Conservation (phyloP, 2,113 vertebrate genomes). For the Centrocercus urophasianus region DNA sequence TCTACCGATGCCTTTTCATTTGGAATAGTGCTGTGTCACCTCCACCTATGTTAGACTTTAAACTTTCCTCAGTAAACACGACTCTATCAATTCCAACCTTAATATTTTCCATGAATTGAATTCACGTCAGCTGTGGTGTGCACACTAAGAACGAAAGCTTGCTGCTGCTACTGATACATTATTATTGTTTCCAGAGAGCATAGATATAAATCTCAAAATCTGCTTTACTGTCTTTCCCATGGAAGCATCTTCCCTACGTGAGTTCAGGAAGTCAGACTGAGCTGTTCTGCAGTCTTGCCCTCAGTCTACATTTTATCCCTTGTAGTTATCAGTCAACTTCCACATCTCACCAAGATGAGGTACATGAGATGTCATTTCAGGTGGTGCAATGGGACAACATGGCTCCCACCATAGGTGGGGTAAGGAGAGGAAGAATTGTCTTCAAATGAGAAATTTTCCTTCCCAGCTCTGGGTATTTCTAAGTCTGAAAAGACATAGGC, state of each 20-base stretch:
- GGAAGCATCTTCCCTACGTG: neutral
- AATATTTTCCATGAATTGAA: neutral
- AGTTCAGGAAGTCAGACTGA: fast-evolving
- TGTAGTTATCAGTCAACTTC: neutral
- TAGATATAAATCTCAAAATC: neutral
- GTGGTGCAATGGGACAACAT: no score
- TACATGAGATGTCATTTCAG: neutral
- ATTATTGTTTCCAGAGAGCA: neutral
- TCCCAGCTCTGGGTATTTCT: neutral
- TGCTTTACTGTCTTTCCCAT: neutral
- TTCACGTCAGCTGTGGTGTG: neutral
- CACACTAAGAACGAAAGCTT: neutral
- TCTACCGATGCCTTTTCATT: neutral
- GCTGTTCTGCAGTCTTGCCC: neutral
- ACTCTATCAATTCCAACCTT: neutral
- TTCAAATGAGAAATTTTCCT: neutral
- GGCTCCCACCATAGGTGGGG: no score
- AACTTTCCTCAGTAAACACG: neutral
- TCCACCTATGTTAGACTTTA: neutral
- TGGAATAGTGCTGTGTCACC: neutral
- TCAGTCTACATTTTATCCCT: neutral
- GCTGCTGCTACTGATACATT: neutral
- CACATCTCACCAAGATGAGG: neutral
- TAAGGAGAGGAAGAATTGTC: neutral
- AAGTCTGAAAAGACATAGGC: neutral